Evolutionary conservation across 2,888 invertebrate species (phyloP).

Genomic region (Ectemnius cavifrons): DNA sequence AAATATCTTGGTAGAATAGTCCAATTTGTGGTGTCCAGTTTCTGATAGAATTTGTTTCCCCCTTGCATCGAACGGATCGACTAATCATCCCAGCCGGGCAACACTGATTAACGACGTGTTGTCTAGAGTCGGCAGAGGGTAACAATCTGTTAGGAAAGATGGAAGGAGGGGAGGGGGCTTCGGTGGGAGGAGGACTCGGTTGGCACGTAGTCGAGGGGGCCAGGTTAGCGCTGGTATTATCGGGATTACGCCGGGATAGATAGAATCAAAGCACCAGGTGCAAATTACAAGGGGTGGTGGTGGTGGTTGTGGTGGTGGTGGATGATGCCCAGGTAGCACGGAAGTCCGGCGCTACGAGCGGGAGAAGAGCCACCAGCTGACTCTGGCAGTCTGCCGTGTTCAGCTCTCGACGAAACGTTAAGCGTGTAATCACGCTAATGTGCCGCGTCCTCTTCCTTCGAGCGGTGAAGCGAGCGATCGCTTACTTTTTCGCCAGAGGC

Average conservation of each 20-base stretch:
- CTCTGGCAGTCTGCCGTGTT: slow-evolving; percentile 34
- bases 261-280: slow-evolving; percentile 76
- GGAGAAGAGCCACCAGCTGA: slow-evolving; percentile 56
- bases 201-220: neutral
- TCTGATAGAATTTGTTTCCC: no score
- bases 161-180: no score
- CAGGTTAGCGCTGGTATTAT: slow-evolving; percentile 37
- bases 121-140: no score
- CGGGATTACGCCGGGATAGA: slow-evolving; percentile 58
- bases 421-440: slow-evolving; percentile 73
- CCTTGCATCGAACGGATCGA: no score
- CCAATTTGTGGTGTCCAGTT: no score
- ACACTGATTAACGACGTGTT: no score
- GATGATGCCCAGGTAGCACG: slow-evolving; percentile 53
- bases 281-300: slow-evolving; percentile 68
- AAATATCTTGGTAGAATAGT: no score
- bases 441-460: slow-evolving; percentile 58
- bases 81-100: no score
- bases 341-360: slow-evolving; percentile 46
- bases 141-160: no score
- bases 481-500: slow-evolving; percentile 54
- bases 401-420: slow-evolving; percentile 26
- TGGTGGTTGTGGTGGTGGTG: no score
- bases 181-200: no score
- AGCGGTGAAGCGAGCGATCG: slow-evolving; percentile 41